These are phyloP conservation scores for Machimus atricapillus DNA, from an alignment of 2,888 invertebrate genomes.

Conservation along the genomic window DNA sequence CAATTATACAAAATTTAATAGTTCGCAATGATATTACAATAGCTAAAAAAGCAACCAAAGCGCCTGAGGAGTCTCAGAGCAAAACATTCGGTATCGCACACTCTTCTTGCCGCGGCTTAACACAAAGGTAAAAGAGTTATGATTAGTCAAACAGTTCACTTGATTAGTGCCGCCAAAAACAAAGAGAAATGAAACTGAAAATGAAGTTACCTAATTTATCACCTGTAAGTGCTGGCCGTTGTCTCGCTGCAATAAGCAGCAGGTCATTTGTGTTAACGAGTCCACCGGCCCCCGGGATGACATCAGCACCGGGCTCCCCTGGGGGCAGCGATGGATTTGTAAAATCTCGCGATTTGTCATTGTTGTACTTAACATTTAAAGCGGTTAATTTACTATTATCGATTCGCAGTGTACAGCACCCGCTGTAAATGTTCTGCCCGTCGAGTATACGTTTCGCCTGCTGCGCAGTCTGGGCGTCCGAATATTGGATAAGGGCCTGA, in stretches of 20 bases:
- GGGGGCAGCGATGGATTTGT: constrained; percentile 97
- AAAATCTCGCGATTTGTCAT: constrained; percentile 99
- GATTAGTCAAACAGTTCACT: constrained; percentile 12
- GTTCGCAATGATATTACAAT: neutral
- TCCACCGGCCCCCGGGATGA: constrained; percentile 66
- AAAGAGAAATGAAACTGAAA: constrained; percentile 48
- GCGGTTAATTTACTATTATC: constrained; percentile 99
- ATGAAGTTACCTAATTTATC: constrained; percentile 63
- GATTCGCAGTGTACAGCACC: constrained; percentile 98
- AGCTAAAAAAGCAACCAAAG: neutral
- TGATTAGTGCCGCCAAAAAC: constrained; percentile 27
- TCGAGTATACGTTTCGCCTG: constrained; percentile 96
- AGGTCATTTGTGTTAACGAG: constrained; percentile 67
- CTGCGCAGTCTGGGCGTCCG: constrained; percentile 95
- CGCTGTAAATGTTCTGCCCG: constrained; percentile 99
- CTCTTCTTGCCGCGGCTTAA: neutral
- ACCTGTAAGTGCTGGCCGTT: constrained; percentile 63
- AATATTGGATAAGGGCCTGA: constrained; percentile 99
- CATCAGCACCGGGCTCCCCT: constrained; percentile 78
- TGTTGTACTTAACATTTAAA: constrained; percentile 99
- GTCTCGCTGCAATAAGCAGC: constrained; percentile 62
- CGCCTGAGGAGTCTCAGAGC: neutral
- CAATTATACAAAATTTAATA: neutral
- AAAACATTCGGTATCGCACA: neutral
- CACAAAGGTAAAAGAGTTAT: neutral